Conservation (phyloP, 2,113 vertebrate genomes). For the Synchiropus splendidus region DNA sequence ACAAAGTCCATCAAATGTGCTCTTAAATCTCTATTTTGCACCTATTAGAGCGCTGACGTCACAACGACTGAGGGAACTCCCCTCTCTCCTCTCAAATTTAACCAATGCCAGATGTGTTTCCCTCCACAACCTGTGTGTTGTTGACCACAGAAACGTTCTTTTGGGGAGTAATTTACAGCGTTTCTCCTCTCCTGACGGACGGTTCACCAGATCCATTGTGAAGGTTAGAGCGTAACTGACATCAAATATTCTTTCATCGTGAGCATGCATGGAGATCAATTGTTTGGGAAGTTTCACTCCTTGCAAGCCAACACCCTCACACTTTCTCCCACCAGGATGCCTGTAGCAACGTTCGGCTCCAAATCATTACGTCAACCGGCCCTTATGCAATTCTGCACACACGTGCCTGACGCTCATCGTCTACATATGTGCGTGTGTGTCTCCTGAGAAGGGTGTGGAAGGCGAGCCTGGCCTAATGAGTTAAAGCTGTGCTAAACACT, state of each 20-base stretch:
- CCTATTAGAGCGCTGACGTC: constrained; percentile 28
- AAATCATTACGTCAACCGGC: constrained; percentile 37
- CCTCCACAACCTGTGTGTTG: constrained; percentile 5
- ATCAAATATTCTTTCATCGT: no score
- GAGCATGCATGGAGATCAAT: background rate
- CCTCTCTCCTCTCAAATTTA: constrained; percentile 18
- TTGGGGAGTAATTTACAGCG: no score
- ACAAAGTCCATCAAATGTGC: no score
- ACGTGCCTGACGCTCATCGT: constrained; percentile 16
- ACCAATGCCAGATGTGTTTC: constrained; percentile 29
- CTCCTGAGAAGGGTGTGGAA: constrained; percentile 37
- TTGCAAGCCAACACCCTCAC: constrained; percentile 32
- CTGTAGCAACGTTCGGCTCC: constrained; percentile 11
- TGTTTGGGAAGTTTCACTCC: constrained; percentile 9
- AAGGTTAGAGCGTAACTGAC: no score
- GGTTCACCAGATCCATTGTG: no score
- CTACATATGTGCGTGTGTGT: constrained; percentile 2
- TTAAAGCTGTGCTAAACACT: constrained; percentile 50
- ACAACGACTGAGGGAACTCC: constrained; percentile 18
- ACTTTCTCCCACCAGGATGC: constrained; percentile 18
- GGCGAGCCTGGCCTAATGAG: constrained; percentile 38
- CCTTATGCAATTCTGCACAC: constrained; percentile 44
- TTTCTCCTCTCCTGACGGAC: no score
- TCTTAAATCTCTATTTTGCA: constrained; percentile 3
- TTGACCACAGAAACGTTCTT: no score